These are phyloP conservation scores for Rhagonycha fulva DNA, from an alignment of 2,888 invertebrate species.

Conservation along the genomic window DNA sequence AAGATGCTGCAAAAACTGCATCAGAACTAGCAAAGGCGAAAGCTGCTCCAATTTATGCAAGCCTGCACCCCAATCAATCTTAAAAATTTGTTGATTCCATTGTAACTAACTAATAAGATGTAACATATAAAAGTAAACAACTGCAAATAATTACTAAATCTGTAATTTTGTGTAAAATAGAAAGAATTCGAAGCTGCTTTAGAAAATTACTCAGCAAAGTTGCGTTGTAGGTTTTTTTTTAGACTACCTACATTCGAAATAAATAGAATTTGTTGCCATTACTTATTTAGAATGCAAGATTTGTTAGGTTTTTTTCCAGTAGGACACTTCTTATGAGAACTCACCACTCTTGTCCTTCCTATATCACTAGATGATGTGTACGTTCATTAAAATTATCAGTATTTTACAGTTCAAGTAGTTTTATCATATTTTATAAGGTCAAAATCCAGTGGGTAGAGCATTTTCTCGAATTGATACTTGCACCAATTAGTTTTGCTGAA, in stretches of 20 bases:
- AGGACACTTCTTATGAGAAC: too few species aligned
- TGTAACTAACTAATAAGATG: neutral
- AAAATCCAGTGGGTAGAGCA: slow-evolving; percentile 29
- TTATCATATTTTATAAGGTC: slow-evolving; percentile 4
- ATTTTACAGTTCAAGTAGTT: neutral
- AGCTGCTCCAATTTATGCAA: slow-evolving; percentile 54
- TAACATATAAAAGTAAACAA: neutral
- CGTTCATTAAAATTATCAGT: neutral
- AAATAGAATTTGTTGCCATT: neutral
- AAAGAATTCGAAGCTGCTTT: neutral
- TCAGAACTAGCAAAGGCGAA: slow-evolving; percentile 78
- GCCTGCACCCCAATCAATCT: slow-evolving; percentile 52
- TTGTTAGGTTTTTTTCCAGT: too few species aligned
- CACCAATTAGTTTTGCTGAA: neutral
- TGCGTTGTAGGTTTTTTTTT: neutral
- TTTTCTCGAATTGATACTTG: slow-evolving; percentile 2
- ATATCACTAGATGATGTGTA: neutral
- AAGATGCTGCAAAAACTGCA: slow-evolving; percentile 79
- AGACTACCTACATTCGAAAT: neutral
- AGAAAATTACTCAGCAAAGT: neutral
- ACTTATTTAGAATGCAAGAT: neutral
- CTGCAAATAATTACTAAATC: neutral
- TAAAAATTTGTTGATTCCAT: slow-evolving; percentile 32
- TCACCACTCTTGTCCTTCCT: neutral
- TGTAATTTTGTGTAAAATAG: neutral